Conservation (phyloP, 53 echinoderm and acorn worm species). For the Actinopyga echinites region DNA sequence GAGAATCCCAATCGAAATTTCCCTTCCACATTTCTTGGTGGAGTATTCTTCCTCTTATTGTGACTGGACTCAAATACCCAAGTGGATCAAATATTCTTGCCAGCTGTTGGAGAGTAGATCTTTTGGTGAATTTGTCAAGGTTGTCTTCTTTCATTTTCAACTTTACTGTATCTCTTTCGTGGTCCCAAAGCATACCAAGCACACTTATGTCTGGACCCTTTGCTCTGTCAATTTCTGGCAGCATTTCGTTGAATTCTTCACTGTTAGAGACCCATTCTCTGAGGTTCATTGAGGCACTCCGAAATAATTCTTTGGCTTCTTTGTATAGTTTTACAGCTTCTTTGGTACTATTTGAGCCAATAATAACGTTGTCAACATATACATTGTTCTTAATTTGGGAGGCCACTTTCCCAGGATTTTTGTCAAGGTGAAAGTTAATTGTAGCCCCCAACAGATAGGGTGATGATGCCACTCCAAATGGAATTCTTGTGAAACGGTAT, state of each 20-base stretch:
- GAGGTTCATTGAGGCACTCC: background rate
- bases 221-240: background rate
- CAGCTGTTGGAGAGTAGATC: background rate
- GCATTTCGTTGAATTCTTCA: background rate
- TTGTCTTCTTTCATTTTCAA: background rate
- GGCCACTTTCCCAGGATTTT: background rate
- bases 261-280: conserved; percentile 7
- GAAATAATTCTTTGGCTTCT: background rate
- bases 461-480: background rate
- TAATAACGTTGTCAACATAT: background rate
- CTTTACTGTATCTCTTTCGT: too few relatives aligned
- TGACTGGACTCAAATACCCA: background rate
- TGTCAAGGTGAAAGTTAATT: background rate
- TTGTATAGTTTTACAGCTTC: background rate
- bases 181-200: background rate
- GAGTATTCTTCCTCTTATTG: background rate
- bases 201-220: background rate
- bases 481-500: conserved; percentile 2
- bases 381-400: background rate
- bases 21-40: background rate
- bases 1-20: background rate
- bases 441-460: background rate
- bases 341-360: background rate
- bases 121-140: background rate
- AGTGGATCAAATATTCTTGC: conserved; percentile 13